Conservation (phyloP, 2,888 invertebrate genomes). For the Cryptophagus acutangulus region DNA sequence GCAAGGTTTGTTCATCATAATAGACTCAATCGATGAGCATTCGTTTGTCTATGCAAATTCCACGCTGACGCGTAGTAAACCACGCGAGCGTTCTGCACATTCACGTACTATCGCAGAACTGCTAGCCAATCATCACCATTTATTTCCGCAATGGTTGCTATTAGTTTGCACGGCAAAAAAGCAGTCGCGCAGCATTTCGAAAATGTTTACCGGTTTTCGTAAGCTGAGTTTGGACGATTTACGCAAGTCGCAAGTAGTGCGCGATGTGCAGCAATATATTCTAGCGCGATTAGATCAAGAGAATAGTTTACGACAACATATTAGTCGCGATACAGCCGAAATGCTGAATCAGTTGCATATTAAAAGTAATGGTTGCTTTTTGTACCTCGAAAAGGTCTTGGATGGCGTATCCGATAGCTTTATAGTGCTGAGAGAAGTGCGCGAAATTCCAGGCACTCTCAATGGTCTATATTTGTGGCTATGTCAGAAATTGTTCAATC, state of each 20-base stretch:
- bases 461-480: constrained; percentile 94
- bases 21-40: constrained; percentile 90
- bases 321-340: constrained; percentile 88
- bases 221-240: constrained; percentile 90
- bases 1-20: constrained; percentile 75
- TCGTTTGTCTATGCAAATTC: constrained; percentile 56
- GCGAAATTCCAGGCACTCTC: constrained; percentile 90
- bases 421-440: constrained; percentile 83
- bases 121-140: constrained; percentile 81
- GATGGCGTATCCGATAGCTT: constrained; percentile 92
- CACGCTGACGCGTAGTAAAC: constrained; percentile 53
- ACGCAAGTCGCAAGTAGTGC: constrained; percentile 81
- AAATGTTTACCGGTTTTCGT: constrained; percentile 81
- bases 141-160: constrained; percentile 90
- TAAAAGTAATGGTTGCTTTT: constrained; percentile 90
- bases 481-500: constrained; percentile 86
- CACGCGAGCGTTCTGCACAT: constrained; percentile 46
- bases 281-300: constrained; percentile 85
- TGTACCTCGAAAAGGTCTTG: constrained; percentile 80
- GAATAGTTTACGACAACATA: constrained; percentile 79
- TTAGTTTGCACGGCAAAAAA: constrained; percentile 83
- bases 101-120: constrained; percentile 74
- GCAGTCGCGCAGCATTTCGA: constrained; percentile 76
- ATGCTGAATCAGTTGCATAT: constrained; percentile 92
- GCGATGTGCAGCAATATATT: constrained; percentile 94